phyloP scores from a whole-genome alignment of 2,113 vertebrate genomes.

The Myrmophylax atrothorax region DNA sequence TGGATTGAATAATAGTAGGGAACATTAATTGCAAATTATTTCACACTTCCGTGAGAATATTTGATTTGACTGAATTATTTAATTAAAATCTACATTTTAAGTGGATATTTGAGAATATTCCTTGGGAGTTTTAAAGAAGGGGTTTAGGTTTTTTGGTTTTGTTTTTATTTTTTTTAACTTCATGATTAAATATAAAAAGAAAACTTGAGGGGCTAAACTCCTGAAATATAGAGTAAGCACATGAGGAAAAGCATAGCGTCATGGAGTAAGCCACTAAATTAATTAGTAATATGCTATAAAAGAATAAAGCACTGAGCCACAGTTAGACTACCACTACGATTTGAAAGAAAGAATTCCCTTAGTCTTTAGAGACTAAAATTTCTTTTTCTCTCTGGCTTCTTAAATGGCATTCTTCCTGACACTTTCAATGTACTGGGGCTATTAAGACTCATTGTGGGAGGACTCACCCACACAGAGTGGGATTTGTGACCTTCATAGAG shows the following conservation, averaged over 20 bases:
- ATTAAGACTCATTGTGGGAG: not conserved
- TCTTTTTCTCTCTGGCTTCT: not conserved
- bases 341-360: not conserved
- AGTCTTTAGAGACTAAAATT: not conserved
- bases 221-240: not conserved
- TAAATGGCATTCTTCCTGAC: fast-evolving
- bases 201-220: not conserved
- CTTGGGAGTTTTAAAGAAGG: not conserved
- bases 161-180: not conserved
- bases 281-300: not conserved
- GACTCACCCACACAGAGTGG: fast-evolving
- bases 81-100: not conserved
- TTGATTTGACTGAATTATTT: not conserved
- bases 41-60: not conserved
- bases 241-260: fast-evolving
- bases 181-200: not conserved
- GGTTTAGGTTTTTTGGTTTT: no score
- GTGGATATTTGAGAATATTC: not conserved
- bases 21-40: not conserved
- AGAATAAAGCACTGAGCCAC: not conserved
- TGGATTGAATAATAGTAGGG: not conserved
- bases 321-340: not conserved
- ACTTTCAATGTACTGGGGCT: not conserved
- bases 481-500: not conserved
- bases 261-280: not conserved